These are phyloP conservation scores for Strix occidentalis DNA, from an alignment of 2,797 vertebrate genomes.

Conservation along the genomic window DNA sequence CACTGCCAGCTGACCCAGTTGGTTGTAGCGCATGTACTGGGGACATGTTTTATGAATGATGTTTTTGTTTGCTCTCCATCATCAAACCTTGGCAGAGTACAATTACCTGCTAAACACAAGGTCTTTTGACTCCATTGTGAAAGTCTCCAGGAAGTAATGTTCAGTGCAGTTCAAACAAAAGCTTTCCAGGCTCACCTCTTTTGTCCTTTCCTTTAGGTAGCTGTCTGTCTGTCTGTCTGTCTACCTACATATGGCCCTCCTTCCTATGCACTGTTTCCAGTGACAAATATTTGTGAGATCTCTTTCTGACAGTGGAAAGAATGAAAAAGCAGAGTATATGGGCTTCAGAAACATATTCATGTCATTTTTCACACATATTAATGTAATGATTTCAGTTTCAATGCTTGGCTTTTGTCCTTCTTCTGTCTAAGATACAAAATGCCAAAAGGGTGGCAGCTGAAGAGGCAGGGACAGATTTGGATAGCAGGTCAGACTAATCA, in stretches of 20 bases:
- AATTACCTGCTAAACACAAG: background rate
- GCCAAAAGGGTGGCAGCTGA: conserved; percentile 37
- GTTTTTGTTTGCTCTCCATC: background rate
- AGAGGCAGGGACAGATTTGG: conserved; percentile 38
- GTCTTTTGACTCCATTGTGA: background rate
- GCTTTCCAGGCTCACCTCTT: background rate
- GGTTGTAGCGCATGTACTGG: background rate
- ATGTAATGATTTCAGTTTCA: conserved; percentile 40
- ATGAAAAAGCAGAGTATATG: background rate
- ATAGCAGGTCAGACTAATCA: conserved; percentile 51
- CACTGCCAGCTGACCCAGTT: background rate
- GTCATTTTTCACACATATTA: conserved; percentile 56
- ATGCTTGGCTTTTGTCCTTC: conserved; percentile 29
- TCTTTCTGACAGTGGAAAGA: background rate
- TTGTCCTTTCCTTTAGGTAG: background rate
- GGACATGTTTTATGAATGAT: conserved; percentile 41
- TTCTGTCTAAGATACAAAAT: conserved; percentile 29
- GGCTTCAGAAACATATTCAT: conserved; percentile 18
- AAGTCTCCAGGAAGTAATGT: background rate
- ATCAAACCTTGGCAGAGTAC: background rate
- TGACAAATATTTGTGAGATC: background rate
- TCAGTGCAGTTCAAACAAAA: background rate
- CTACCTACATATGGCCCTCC: background rate
- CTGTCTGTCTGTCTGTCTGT: background rate
- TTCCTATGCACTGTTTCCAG: background rate